A percentile compares a stretch with the other conserved stretches of the same genome.
Evolutionary conservation across 2,113 vertebrate genomes (phyloP).

Genomic region (Chaetodon auriga): DNA sequence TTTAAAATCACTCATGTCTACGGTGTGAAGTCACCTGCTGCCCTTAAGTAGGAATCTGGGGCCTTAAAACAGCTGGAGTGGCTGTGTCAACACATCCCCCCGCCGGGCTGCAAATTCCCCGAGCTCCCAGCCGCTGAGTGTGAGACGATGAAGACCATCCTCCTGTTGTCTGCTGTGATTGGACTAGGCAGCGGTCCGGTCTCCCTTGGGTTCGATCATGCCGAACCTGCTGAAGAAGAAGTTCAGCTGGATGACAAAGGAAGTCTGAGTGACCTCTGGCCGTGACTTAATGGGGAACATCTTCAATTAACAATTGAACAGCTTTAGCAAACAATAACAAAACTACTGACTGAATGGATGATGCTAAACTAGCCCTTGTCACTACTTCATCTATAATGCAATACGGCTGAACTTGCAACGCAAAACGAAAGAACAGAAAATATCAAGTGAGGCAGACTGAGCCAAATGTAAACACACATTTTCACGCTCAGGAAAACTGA

Average conservation of each 20-base stretch:
- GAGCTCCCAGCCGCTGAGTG: slow-evolving; percentile 51
- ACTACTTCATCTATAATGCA: neutral
- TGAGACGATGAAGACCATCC: slow-evolving; percentile 51
- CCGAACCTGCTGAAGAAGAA: slow-evolving; percentile 36
- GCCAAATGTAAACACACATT: neutral
- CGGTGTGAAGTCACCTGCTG: neutral
- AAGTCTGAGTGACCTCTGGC: slow-evolving; percentile 17
- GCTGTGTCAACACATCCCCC: slow-evolving; percentile 59
- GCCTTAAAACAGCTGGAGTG: slow-evolving; percentile 63
- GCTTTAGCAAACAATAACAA: neutral
- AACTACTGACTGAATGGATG: too few relatives aligned
- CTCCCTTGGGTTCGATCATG: slow-evolving; percentile 34
- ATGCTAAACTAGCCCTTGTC: neutral
- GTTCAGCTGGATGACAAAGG: slow-evolving; percentile 53
- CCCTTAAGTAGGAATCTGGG: slow-evolving; percentile 2
- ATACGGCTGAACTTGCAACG: neutral
- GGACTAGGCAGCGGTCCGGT: neutral
- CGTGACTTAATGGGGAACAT: neutral
- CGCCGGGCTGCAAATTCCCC: slow-evolving; percentile 8
- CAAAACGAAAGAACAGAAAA: neutral
- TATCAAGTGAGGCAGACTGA: neutral
- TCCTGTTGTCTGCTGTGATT: slow-evolving; percentile 28
- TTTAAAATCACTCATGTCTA: neutral
- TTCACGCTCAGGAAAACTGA: neutral
- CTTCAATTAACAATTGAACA: neutral